These are phyloP conservation scores for Heliconius ismenius DNA, from an alignment of 2,888 invertebrate species.

Conservation along the genomic window DNA sequence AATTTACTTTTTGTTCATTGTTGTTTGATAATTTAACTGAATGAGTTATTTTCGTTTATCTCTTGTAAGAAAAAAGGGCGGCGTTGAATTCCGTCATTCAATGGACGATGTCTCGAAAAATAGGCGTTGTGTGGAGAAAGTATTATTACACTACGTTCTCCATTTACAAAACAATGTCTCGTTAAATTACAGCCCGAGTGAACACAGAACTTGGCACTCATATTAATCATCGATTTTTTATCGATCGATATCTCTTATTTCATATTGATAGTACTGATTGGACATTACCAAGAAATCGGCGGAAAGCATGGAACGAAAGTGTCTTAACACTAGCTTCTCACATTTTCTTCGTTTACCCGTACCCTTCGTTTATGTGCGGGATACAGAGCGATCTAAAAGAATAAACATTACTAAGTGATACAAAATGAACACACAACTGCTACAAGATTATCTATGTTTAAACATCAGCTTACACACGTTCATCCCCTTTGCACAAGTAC, in stretches of 20 bases:
- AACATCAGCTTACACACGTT: conserved; percentile 4
- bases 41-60: neutral
- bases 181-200: no score
- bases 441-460: neutral
- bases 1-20: neutral
- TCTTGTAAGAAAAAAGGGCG: no score
- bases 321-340: neutral
- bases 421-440: neutral
- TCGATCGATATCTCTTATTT: no score
- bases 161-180: no score
- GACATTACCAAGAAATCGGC: neutral
- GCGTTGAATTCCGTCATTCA: no score
- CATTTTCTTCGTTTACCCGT: neutral
- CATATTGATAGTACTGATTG: no score
- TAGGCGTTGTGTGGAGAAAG: no score
- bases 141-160: no score
- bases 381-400: neutral
- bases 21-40: neutral
- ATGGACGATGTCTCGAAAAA: no score
- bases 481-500: conserved; percentile 38
- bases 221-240: no score
- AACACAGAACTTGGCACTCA: no score
- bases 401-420: neutral
- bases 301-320: neutral
- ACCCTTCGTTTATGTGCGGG: neutral